Conservation (phyloP, 2,888 invertebrate species). For the Cotesia congregata region DNA sequence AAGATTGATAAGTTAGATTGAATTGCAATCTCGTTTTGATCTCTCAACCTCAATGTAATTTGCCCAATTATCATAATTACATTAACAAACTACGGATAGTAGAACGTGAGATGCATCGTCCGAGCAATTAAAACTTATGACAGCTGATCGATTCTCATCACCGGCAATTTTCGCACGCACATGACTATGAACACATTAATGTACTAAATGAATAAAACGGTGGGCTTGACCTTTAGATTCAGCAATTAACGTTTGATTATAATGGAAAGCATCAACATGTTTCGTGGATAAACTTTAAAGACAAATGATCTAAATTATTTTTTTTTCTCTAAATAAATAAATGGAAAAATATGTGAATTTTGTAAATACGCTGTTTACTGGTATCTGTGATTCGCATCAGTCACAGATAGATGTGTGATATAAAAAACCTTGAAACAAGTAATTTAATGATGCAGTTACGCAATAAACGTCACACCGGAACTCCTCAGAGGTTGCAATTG, state of each 20-base stretch:
- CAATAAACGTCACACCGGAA: slow-evolving; percentile 33
- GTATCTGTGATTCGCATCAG: slow-evolving; percentile 13
- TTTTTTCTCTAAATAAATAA: background rate
- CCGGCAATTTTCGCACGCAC: slow-evolving; percentile 23
- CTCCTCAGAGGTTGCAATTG: background rate
- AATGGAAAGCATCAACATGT: background rate
- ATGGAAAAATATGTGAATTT: background rate
- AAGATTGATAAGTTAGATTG: slow-evolving; percentile 5
- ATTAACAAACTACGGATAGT: background rate
- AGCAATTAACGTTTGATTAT: background rate
- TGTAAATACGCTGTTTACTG: background rate
- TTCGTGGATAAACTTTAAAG: background rate
- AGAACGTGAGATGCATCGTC: slow-evolving; percentile 12
- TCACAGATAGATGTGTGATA: slow-evolving; percentile 15
- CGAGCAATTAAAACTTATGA: slow-evolving; percentile 26
- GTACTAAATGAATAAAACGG: background rate
- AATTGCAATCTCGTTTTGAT: slow-evolving; percentile 22
- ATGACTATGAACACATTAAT: background rate
- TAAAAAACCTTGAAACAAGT: slow-evolving; percentile 36
- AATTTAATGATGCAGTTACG: slow-evolving; percentile 39
- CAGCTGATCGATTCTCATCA: slow-evolving; percentile 25
- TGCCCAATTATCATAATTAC: slow-evolving; percentile 29
- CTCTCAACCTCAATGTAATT: slow-evolving; percentile 22
- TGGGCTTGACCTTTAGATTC: background rate
- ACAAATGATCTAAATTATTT: background rate